A percentile compares a stretch with the other conserved stretches of the same genome.
Evolutionary conservation across 2,797 vertebrate species (phyloP).

Genomic region (Gambusia yucatana): DNA sequence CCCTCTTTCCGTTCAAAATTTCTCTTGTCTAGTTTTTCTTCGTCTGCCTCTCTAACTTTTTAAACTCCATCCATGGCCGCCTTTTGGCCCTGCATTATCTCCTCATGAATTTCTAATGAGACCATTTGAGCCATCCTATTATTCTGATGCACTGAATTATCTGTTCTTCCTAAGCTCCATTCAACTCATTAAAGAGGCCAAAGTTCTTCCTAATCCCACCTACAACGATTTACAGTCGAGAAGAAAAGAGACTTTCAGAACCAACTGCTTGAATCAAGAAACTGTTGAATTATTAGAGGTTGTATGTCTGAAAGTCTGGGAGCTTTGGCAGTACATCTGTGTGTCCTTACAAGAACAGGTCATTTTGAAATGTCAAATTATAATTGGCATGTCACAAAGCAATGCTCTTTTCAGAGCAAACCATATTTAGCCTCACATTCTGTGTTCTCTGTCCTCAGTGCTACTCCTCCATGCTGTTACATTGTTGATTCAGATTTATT

Average conservation of each 20-base stretch:
- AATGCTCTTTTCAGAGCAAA: neutral
- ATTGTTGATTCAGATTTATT: neutral
- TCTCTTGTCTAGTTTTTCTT: slow-evolving; percentile 22
- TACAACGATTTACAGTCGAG: slow-evolving; percentile 15
- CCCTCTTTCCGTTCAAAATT: slow-evolving; percentile 32
- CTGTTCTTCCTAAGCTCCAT: slow-evolving; percentile 63
- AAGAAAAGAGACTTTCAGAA: slow-evolving; percentile 41
- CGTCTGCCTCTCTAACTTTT: neutral
- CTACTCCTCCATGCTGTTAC: neutral
- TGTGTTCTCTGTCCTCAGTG: neutral
- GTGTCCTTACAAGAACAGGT: slow-evolving; percentile 30
- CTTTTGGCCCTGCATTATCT: slow-evolving; percentile 66
- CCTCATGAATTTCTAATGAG: slow-evolving; percentile 80
- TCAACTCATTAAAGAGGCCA: slow-evolving; percentile 65
- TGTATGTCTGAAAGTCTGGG: slow-evolving; percentile 29
- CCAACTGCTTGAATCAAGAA: slow-evolving; percentile 28
- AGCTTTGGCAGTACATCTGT: slow-evolving; percentile 20
- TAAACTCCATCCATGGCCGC: slow-evolving; percentile 39
- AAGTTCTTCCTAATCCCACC: slow-evolving; percentile 51
- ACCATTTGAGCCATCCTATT: slow-evolving; percentile 74
- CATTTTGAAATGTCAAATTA: slow-evolving; percentile 47
- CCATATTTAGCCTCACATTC: neutral
- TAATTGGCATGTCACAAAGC: slow-evolving; percentile 17
- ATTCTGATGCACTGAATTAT: slow-evolving; percentile 70
- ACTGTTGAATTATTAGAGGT: slow-evolving; percentile 28